phyloP scores from a whole-genome alignment of 2,113 vertebrate genomes.

The Cavia aperea region DNA sequence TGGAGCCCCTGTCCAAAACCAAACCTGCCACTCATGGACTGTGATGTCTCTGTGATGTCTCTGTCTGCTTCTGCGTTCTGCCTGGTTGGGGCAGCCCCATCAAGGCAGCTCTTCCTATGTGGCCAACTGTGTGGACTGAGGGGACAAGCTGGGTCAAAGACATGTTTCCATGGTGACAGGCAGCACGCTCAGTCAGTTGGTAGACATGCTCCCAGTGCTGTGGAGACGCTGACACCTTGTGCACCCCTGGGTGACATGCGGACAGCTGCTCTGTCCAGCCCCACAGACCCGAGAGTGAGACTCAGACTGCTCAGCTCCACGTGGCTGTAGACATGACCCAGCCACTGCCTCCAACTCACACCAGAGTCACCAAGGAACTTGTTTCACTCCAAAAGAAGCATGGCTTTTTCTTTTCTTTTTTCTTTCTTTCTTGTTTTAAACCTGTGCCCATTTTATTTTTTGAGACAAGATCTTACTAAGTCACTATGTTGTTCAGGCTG shows the following conservation, averaged over 20 bases:
- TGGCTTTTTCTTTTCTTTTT: neutral
- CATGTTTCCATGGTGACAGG: neutral
- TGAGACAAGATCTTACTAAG: neutral
- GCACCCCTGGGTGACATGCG: neutral
- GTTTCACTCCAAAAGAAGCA: neutral
- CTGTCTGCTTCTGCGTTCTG: neutral
- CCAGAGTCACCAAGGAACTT: neutral
- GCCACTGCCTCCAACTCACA: neutral
- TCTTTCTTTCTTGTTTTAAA: neutral
- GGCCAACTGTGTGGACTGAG: neutral
- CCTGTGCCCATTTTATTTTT: neutral
- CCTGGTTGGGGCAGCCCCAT: neutral
- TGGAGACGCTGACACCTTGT: neutral
- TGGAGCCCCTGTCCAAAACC: neutral
- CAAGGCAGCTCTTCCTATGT: neutral
- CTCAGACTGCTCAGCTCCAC: neutral
- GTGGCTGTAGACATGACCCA: fast-evolving
- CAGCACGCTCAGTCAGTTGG: too few relatives aligned
- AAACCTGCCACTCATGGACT: neutral
- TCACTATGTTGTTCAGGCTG: neutral
- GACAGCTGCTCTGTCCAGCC: neutral
- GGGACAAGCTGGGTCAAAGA: neutral
- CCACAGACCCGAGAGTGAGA: neutral
- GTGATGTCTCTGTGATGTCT: neutral
- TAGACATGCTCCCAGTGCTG: neutral